Evolutionary conservation across 1,140 invertebrate genomes (phyloP), one percentile per base, ranked within the genome.

Genomic region (Orussus abietinus): DNA sequence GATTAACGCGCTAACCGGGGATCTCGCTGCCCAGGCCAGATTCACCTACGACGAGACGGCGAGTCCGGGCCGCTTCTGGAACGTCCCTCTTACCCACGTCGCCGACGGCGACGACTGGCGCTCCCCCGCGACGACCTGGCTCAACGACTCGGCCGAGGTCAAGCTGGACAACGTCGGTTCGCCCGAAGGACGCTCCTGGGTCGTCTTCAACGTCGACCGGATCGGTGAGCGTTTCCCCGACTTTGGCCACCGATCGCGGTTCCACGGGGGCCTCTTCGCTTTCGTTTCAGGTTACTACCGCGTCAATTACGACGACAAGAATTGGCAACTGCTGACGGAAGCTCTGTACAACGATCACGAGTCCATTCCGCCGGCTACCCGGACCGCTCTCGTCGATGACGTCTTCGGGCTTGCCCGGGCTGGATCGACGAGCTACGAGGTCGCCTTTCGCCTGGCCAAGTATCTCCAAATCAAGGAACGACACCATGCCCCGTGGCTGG

Each of bases 321-420:
- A 81, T 58, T 84, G 82, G 83, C 56, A 71, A 17, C 49, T 76
- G n/a, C 54, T 84, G 6, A 63, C 64, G 2, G 36, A 64, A 1
- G 70, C 76, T 13, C 51, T 84, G n/a, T 43, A 57, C 5, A 38
- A 47, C 1, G 56, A 70, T 41, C 69, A 65, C 10, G 47, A 62
- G 2, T 57, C 75, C 7, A 83, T 87, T 49, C 70, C 84, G 2
- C 11, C 45, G 4, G 44, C 51, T 32, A 67, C 63, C 6, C 57
- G 64, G 52, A 84, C 81, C 0, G 83, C 86, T 51, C 64, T 88
- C 2, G 52, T 80, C 9, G 76, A 79, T 42, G 78, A 80, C 44
- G 66, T 76, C 3, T 74, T 79, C 14, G 68, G 67, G 21, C 55
- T 80, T 17, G 72, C 75, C 0, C 67, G 76, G 19, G 71, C 75